Base-by-base conservation (phyloP, 2,797 vertebrate species). In the Orientallactaga sibirica region DNA sequence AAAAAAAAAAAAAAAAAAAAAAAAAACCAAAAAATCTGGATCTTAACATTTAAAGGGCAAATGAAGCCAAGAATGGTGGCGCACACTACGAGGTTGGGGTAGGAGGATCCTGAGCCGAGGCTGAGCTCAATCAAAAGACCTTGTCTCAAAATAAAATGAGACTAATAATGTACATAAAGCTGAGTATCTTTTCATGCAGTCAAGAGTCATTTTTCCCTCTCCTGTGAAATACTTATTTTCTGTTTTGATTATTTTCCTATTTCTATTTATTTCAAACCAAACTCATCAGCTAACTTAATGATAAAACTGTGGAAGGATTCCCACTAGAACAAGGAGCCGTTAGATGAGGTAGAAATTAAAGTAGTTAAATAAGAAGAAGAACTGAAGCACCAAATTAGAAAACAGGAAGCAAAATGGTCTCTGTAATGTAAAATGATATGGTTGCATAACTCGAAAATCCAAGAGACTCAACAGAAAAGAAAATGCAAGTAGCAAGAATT, bases 341-440 rank as follows among this genome's bases (percentile, higher is more conserved):
- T 91, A 94, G 71, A 83, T 86, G 29, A 90, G 92, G 37, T 85
- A 89, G 92, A 92, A 89, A 93, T 88, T 89, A 90, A 89, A 91
- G 84, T 20, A 89, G 92, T 85, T 90, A 96, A 96, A 82, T 70
- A 87, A 85, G 74, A 91, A 88, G 81, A 84, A 86, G 92, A 96
- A 93, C 75, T 61, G 81, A 95, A 85, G 67, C 66, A 48, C 92
- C 85, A 80, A 85, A 91, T 93, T 87, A 90, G 89, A 93, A 90
- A 89, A 87, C 12, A 76, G 62, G 33, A 94, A 94, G 67, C 67
- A 89, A 91, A 90, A 91, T 66, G 84, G 29, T 83, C 76, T 92
- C 78, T 73, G 37, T 77, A 79, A 81, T 80, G 24, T 73, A 77
- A 96, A 92, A 64, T 62, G n/a, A 89, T 43, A 22, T 55, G 66